phyloP scores from a whole-genome alignment of 2,113 vertebrate species.

The Limanda limanda region DNA sequence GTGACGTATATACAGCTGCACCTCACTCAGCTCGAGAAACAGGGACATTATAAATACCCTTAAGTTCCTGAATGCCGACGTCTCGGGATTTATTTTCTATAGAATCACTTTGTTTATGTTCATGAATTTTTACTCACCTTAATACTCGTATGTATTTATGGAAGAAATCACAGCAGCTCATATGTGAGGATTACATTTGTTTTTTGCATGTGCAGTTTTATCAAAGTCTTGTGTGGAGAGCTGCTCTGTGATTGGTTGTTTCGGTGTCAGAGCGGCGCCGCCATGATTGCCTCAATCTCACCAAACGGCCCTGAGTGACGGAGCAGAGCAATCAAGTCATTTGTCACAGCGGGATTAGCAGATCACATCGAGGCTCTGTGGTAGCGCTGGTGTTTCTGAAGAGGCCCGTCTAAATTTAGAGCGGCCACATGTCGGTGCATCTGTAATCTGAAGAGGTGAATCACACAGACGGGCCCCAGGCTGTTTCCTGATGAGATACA shows the following conservation, averaged over 20 bases:
- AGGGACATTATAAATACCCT: slow-evolving; percentile 37
- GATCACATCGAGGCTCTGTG: slow-evolving; percentile 18
- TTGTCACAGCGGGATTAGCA: slow-evolving; percentile 32
- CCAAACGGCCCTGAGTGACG: too few species aligned
- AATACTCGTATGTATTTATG: not conserved
- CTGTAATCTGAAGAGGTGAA: slow-evolving; percentile 39
- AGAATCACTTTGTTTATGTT: slow-evolving; percentile 32
- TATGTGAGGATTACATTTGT: slow-evolving; percentile 22
- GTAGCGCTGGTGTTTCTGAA: not conserved
- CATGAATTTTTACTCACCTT: slow-evolving; percentile 11
- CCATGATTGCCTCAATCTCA: too few species aligned
- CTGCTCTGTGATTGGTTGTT: not conserved
- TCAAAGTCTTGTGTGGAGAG: not conserved
- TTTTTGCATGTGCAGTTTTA: slow-evolving; percentile 10
- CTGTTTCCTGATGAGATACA: slow-evolving; percentile 32
- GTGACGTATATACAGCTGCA: slow-evolving; percentile 6
- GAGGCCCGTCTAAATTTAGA: slow-evolving; percentile 25
- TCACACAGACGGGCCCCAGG: slow-evolving; percentile 29
- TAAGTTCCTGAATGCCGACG: slow-evolving; percentile 16
- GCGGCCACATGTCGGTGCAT: slow-evolving; percentile 26
- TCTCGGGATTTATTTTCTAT: slow-evolving; percentile 43
- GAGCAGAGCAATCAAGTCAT: slow-evolving; percentile 31
- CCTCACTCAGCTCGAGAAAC: slow-evolving; percentile 21
- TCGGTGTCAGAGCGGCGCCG: too few species aligned
- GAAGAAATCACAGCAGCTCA: slow-evolving; percentile 13